Base-by-base conservation (phyloP, 2,888 invertebrate species). In the Ctenicera cuprea region DNA sequence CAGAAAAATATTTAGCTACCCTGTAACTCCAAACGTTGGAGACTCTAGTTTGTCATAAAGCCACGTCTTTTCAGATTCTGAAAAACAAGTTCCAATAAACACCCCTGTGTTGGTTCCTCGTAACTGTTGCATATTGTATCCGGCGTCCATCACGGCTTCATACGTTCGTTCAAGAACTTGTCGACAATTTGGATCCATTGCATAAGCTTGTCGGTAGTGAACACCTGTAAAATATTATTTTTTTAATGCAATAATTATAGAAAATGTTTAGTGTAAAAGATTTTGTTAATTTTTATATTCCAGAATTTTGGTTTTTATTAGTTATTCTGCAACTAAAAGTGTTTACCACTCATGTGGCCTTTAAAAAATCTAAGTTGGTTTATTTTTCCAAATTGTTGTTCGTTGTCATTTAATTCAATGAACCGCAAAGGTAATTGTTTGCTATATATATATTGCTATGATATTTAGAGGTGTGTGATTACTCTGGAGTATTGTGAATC, bases 81-180 rank as follows among this genome's bases (percentile, higher is more conserved):
- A 93, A 83, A 92, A 92, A 81, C 93, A 93, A 38, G 92, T 91
- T 0, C 94, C 95, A 33, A 95, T 90, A 85, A 93, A 95, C n/a
- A 95, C 95, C 11, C 95, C 95, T 0, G 93, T 94, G 79, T 90
- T 92, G 1, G 91, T 90, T 62, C 94, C 94, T n/a, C 91, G 88
- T n/a, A 95, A 85, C 67, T 90, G 90, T 65, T 89, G 88, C 0
- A 95, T 95, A 83, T 94, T 92, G 48, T 87, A 87, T 84, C 90
- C 90, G 50, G 91, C 88, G 86, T 92, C 92, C 18, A 91, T 84
- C 71, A 90, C 86, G 26, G 89, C 90, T 82, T 92, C 92, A 80
- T 89, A 89, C 0, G 89, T 86, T 26, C 89, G 88, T 83, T 91
- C 92, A 66, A 92, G 85, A 33, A 92, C 82, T 73, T 91, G 84